A percentile compares a stretch with the other conserved stretches of the same genome.
These are phyloP conservation scores for Beroe ovata DNA, from an alignment of 37 sponge, comb jelly and placozoan genomes.

Conservation along the genomic window DNA sequence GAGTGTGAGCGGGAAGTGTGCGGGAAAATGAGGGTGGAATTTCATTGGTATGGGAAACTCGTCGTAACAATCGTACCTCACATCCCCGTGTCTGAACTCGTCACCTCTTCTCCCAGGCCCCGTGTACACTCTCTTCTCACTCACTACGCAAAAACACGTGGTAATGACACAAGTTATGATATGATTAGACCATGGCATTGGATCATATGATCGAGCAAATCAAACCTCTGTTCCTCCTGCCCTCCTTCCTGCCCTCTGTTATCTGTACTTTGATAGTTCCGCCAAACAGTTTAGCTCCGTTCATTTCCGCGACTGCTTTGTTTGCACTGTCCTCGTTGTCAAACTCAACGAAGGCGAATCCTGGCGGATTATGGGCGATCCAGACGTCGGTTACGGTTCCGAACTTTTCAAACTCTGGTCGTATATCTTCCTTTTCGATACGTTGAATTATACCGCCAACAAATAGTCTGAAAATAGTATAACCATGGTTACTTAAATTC, in stretches of 20 bases:
- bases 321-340: constrained; percentile 8
- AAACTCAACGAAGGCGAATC: constrained; percentile 60
- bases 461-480: constrained; percentile 34
- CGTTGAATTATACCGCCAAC: constrained; percentile 12
- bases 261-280: constrained; percentile 48
- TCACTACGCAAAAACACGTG: too few species aligned
- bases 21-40: too few species aligned
- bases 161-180: too few species aligned
- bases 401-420: constrained; percentile 10
- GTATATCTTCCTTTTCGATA: constrained; percentile 49
- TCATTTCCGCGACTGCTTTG: constrained; percentile 26
- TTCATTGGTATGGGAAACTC: neutral
- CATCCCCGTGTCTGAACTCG: neutral
- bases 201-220: too few species aligned
- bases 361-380: constrained; percentile 61
- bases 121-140: neutral
- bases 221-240: constrained; percentile 39
- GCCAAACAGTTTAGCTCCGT: constrained; percentile 38
- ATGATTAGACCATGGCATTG: too few species aligned
- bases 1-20: neutral
- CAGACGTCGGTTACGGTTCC: constrained; percentile 55
- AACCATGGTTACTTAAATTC: too few species aligned
- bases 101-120: neutral
- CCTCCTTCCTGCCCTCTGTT: constrained; percentile 31
- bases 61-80: neutral